Percentiles rank a stretch among this genome's conserved stretches.
Evolutionary conservation across 2,888 invertebrate genomes (phyloP).

Genomic region (Agrilus mali): DNA sequence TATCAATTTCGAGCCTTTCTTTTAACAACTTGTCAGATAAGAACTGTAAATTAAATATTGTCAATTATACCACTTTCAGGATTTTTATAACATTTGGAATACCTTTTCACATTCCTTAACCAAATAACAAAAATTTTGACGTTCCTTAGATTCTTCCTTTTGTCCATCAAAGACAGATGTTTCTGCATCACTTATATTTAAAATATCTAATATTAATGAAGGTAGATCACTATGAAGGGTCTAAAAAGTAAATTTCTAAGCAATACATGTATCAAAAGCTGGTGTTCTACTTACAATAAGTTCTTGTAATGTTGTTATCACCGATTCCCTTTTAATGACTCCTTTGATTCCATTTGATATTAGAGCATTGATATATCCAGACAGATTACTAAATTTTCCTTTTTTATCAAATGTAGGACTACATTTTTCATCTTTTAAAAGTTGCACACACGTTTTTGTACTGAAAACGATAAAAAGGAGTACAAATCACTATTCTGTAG

Average conservation of each 20-base stretch:
- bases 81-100: conserved; percentile 8
- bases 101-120: conserved; percentile 71
- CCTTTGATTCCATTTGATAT: conserved; percentile 68
- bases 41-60: conserved; percentile 32
- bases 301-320: conserved; percentile 60
- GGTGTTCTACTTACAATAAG: conserved; percentile 49
- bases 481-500: neutral
- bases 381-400: conserved; percentile 51
- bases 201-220: conserved; percentile 72
- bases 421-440: conserved; percentile 49
- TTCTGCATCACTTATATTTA: conserved; percentile 76
- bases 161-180: conserved; percentile 52
- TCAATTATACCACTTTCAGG: neutral
- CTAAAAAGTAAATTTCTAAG: conserved; percentile 37
- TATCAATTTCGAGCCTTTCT: conserved; percentile 87
- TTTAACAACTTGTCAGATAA: conserved; percentile 79
- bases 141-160: conserved; percentile 46
- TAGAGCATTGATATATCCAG: conserved; percentile 66
- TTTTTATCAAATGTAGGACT: conserved; percentile 51
- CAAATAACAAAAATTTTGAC: conserved; percentile 63
- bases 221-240: conserved; percentile 65
- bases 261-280: neutral
- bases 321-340: conserved; percentile 63
- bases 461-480: conserved; percentile 33
- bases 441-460: conserved; percentile 50